Percentiles rank a stretch among this genome's conserved stretches.
Conservation (phyloP, 2,797 vertebrate genomes). For the Rhinoraja longicauda region DNA sequence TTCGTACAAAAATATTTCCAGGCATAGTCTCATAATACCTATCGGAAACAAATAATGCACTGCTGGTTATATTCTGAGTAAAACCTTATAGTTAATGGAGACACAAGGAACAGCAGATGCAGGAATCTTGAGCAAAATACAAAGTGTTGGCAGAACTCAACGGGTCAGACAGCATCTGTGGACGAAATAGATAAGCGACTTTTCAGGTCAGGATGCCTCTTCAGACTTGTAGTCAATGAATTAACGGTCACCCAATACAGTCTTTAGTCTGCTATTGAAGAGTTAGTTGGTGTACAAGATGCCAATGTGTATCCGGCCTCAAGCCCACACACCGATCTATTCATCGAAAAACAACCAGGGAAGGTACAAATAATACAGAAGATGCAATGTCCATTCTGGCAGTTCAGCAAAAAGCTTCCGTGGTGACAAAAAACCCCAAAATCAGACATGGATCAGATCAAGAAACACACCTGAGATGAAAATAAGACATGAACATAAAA, state of each 20-base stretch:
- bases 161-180: too few relatives aligned
- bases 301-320: too few relatives aligned
- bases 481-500: neutral
- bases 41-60: neutral
- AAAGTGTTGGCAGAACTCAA: too few relatives aligned
- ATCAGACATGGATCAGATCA: neutral
- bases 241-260: neutral
- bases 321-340: neutral
- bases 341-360: too few relatives aligned
- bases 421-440: neutral
- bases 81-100: too few relatives aligned
- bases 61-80: neutral
- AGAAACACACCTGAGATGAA: neutral
- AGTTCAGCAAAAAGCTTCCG: neutral
- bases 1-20: too few relatives aligned
- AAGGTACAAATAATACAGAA: neutral
- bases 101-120: too few relatives aligned
- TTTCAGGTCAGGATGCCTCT: too few relatives aligned
- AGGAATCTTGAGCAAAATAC: too few relatives aligned
- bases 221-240: neutral
- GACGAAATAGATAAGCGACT: too few relatives aligned
- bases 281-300: neutral
- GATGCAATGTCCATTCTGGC: too few relatives aligned
- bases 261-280: neutral
- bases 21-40: neutral